Conservation (phyloP, 2,797 vertebrate genomes). For the Uromys caudimaculatus region DNA sequence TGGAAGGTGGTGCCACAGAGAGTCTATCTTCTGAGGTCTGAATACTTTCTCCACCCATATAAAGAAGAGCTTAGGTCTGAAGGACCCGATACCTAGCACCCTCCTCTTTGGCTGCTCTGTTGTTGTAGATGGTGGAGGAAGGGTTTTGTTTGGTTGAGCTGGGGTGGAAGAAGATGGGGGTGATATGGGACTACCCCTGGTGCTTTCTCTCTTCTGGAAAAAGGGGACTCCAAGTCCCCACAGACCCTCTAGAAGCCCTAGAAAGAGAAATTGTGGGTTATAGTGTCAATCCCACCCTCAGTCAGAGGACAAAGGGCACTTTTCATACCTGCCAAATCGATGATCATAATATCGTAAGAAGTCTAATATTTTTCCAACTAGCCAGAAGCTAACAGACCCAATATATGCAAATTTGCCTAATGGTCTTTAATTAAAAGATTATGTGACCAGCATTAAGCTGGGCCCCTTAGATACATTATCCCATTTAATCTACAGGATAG, state of each 20-base stretch:
- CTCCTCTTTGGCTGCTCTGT: neutral
- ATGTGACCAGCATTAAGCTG: slow-evolving; percentile 25
- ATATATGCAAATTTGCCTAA: slow-evolving; percentile 39
- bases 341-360: neutral
- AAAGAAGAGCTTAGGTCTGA: neutral
- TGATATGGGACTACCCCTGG: neutral
- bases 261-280: slow-evolving; percentile 29
- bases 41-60: neutral
- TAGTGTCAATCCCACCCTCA: neutral
- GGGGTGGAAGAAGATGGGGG: too few species aligned
- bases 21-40: neutral
- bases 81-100: neutral
- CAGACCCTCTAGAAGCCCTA: neutral
- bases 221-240: neutral
- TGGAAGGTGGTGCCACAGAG: neutral
- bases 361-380: slow-evolving; percentile 17
- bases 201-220: neutral
- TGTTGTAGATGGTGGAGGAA: neutral
- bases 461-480: slow-evolving; percentile 31
- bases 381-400: slow-evolving; percentile 37
- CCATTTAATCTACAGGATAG: slow-evolving; percentile 81
- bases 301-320: neutral
- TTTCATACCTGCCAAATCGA: slow-evolving; percentile 16
- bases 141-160: neutral
- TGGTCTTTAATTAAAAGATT: slow-evolving; percentile 55